Conservation (phyloP, 2,113 vertebrate genomes). For the Parus major region DNA sequence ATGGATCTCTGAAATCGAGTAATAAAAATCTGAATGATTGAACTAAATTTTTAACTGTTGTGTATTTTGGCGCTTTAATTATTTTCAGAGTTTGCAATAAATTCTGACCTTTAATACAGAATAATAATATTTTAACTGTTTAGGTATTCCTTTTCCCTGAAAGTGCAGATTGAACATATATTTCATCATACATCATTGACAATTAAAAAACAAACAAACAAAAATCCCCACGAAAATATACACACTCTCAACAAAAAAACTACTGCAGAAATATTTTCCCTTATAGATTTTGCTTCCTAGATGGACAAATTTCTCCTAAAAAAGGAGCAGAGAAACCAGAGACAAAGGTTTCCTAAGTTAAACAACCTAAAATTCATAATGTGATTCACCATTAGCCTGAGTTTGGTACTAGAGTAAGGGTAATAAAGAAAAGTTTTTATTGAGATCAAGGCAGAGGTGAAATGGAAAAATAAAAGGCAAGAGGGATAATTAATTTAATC, state of each 20-base stretch:
- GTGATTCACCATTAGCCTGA: constrained; percentile 22
- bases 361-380: background rate
- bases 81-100: background rate
- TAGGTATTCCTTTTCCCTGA: background rate
- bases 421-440: background rate
- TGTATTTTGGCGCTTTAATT: background rate
- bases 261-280: background rate
- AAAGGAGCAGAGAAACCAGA: background rate
- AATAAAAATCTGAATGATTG: background rate
- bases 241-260: background rate
- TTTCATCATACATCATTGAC: background rate
- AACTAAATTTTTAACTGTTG: background rate
- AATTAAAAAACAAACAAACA: background rate
- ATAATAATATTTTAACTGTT: background rate
- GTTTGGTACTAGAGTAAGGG: background rate
- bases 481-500: background rate
- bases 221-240: background rate
- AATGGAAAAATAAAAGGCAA: background rate
- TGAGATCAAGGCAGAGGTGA: background rate
- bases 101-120: background rate
- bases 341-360: background rate
- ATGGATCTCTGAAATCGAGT: background rate
- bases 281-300: background rate
- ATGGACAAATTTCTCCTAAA: background rate
- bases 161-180: background rate